These are phyloP conservation scores for Grammomys surdaster DNA, from an alignment of 2,113 vertebrate genomes.

Conservation along the genomic window DNA sequence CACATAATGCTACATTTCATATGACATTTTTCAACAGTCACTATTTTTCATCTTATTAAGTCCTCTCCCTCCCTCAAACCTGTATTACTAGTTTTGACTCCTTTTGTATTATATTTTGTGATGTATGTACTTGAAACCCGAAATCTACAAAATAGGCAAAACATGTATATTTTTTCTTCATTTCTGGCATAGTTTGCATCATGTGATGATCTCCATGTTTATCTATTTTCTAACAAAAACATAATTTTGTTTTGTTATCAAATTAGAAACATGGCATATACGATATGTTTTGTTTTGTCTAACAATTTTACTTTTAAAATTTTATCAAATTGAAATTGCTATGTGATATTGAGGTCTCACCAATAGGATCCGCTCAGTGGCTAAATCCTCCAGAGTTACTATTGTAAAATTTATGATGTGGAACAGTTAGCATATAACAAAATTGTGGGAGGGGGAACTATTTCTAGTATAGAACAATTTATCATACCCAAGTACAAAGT, in stretches of 20 bases:
- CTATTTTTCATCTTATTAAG: neutral
- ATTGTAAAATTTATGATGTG: neutral
- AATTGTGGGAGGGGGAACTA: neutral
- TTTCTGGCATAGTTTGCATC: neutral
- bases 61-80: fast-evolving
- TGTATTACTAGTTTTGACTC: neutral
- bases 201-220: too few relatives aligned
- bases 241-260: too few relatives aligned
- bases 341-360: neutral
- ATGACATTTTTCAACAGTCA: neutral
- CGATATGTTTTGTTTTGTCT: neutral
- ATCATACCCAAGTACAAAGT: neutral
- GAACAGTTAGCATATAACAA: neutral
- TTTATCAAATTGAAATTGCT: neutral
- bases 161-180: neutral
- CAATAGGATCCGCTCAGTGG: neutral
- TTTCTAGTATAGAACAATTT: neutral
- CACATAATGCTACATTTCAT: neutral
- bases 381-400: neutral
- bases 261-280: neutral
- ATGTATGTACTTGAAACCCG: neutral
- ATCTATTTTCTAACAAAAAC: neutral
- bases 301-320: neutral
- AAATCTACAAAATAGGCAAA: neutral
- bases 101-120: neutral